Evolutionary conservation across 1,140 invertebrate species (phyloP), one percentile per base, ranked within the genome.

Genomic region (Drosophila setifemur): DNA sequence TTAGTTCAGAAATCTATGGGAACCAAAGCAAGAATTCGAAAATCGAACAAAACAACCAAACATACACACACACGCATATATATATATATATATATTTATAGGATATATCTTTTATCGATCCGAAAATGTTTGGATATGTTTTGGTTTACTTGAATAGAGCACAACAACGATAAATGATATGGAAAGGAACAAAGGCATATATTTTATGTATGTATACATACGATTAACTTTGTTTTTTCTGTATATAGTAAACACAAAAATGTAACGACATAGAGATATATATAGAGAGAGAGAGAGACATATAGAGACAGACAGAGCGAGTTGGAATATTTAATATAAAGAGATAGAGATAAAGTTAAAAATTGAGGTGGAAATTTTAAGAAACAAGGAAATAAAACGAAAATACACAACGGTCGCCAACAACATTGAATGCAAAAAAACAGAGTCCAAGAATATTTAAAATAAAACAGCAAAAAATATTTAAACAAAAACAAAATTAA

Each of bases 161-260:
- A 79, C 70, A 79, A 81, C 74, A 81, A 69, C 74, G 40, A 82
- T 85, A 73, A 83, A 83, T 77, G 28, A 70, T 85, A 82, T 73
- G 73, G 35, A 63, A 64, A 39, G 47, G 48, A 79, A 85, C 73
- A 86, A 50, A 86, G 81, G 81, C 79, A 79, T 87, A 79, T 86
- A 72, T 73, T 83, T n/a, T n/a, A n/a, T n/a, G n/a, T n/a, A 78
- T 85, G 81, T 86, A 83, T 73, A 63, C 44, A 64, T 83, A 78
- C 79, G 79, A 83, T 63, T 82, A 78, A 39, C 21, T 63, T 72
- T 23, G 2, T 23, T 23, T 23, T 23, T 23, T 23, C 5, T 55
- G 85, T 71, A 82, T 83, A 73, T 82, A 63, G 37, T 58, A 58
- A 71, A 60, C 54, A 52, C 44, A 53, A 73, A 61, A 52, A 47